Conservation (phyloP, 1,140 invertebrate species). For the Heliothis virescens region DNA sequence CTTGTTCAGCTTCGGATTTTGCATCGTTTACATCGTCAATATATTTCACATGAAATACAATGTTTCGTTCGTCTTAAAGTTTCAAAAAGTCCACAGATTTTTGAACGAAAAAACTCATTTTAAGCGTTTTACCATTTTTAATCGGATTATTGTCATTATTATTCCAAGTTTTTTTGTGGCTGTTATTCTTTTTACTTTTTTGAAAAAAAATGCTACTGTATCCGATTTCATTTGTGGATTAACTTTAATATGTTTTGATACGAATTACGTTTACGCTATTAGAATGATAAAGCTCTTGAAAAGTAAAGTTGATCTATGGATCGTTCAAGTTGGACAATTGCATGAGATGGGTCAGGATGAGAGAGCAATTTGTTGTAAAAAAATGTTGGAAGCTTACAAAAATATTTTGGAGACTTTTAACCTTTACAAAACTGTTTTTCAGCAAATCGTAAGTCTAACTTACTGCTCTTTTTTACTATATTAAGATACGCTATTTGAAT, state of each 20-base stretch:
- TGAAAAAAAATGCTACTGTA: background rate
- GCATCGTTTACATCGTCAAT: background rate
- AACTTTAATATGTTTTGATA: background rate
- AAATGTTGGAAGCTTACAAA: background rate
- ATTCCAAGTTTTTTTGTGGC: background rate
- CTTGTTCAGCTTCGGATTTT: background rate
- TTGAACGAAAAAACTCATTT: background rate
- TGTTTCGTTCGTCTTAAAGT: slow-evolving; percentile 3
- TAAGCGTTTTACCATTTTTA: background rate
- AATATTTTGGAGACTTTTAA: slow-evolving; percentile 7
- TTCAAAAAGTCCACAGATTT: slow-evolving; percentile 10
- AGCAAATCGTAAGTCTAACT: background rate
- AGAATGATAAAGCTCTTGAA: background rate
- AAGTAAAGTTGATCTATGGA: slow-evolving; percentile 17
- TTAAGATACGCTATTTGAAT: no score
- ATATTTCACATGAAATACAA: background rate
- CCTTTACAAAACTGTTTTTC: background rate
- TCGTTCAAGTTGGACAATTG: background rate
- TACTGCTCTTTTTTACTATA: background rate
- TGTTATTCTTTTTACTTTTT: background rate
- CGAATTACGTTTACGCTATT: slow-evolving; percentile 8
- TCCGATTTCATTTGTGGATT: background rate
- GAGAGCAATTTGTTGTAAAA: background rate
- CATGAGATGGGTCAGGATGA: background rate
- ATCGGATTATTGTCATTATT: background rate